Base-by-base conservation (phyloP, 1,140 invertebrate genomes). In the Drosophila chauvacae region DNA sequence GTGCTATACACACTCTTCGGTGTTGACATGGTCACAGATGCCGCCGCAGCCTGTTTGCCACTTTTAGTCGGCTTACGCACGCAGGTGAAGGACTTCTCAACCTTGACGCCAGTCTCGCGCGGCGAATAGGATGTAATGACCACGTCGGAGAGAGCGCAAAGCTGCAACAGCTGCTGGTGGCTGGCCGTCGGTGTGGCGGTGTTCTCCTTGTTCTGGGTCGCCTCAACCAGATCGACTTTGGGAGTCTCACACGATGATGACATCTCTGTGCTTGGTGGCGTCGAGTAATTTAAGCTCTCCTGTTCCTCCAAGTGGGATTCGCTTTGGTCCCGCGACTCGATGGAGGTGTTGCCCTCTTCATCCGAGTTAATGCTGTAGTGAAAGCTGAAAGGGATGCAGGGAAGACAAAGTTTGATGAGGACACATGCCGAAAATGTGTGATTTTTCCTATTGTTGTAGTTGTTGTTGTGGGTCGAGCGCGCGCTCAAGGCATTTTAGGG, bases 101-200 rank as follows among this genome's bases (percentile, higher is more conserved):
- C 75, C 35, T 75, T 77, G 7, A 92, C 85, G 9, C 91, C 91
- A 2, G 91, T 85, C 48, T 81, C 75, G 10, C 91, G 91, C 4
- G 91, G 91, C 28, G 91, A 92, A 53, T 78, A 92, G 0, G 91
- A 92, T 6, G 91, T 92, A 11, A 90, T 86, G 11, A 87, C 84
- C 37, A 92, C 57, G 44, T 92, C 91, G 3, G 91, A 92, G 16
- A 69, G 79, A 11, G 63, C 71, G 35, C 91, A 92, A 0, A 83
- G 51, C 45, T 83, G 50, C 14, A 80, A 28, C 45, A 90, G 58
- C 13, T 81, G 74, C 30, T 81, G 73, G 48, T 84, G 81, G 28
- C 62, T 66, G 1, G 62, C 53, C 4, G 74, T 44, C 14, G 74
- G 63, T 7, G 78, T 91, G 35, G 78, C 86, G 7, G 77, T 79